Base-by-base conservation (phyloP, 1,140 invertebrate species). In the Drosophila varians region DNA sequence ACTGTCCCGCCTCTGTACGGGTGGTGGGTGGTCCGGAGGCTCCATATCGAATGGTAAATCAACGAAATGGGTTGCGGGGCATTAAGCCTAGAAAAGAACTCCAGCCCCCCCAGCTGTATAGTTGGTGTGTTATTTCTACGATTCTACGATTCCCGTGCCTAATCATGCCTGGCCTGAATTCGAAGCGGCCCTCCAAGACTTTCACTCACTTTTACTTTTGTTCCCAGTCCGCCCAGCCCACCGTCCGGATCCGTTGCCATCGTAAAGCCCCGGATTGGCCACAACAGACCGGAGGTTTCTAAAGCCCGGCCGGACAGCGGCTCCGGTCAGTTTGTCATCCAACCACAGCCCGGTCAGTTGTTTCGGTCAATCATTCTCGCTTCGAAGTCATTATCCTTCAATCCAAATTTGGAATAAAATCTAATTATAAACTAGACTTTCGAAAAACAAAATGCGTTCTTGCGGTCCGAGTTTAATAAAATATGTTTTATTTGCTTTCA, bases 401-500 rank as follows among this genome's bases (percentile, higher is more conserved):
- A n/a, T 1, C 2, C 16, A 16, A 38, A 16, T 16, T 38, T 38
- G 36, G 36, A 38, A 38, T 38, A 16, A 31, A 9, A 53, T 71
- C 51, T 46, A 72, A 42, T 28, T 60, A 56, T 48, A 19, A 53
- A 53, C 31, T 42, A 38, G 19, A 36, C 21, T 19, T 48, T 7
- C 21, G 5, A 9, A 14, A 65, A 78, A 78, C 74, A 91, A 86
- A 90, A 93, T 94, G 93, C 92, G 93, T 80, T 91, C 91, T 12
- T 94, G 93, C 70, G 94, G 94, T 66, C 93, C 95, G 92, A 93
- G 92, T 89, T 91, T 93, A 52, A 93, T 96, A 36, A 96, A 95
- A 92, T 95, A 94, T 83, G 86, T 95, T 40, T 89, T 96, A n/a
- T 95, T 95, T 84, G 90, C 93, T 53, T 95, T 96, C 86, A 96